Percentiles rank a stretch among this genome's conserved stretches.
Evolutionary conservation across 1,140 invertebrate genomes (phyloP).

Genomic region (Bombus polaris): DNA sequence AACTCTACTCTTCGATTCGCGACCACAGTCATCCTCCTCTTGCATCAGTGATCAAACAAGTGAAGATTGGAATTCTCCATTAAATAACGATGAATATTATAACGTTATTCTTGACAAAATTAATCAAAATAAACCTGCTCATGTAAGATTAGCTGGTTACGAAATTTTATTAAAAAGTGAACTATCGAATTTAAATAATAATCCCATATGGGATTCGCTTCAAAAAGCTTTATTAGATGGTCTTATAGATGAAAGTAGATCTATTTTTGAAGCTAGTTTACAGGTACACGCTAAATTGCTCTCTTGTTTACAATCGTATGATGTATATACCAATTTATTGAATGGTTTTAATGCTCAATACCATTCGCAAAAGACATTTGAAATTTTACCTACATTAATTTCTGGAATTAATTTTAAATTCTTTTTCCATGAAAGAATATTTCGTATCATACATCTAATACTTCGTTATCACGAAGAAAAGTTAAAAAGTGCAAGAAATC

Average conservation of each 20-base stretch:
- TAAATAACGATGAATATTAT: slow-evolving; percentile 65
- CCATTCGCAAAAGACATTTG: slow-evolving; percentile 69
- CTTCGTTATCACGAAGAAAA: slow-evolving; percentile 76
- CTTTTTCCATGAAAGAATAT: slow-evolving; percentile 78
- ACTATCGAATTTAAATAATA: slow-evolving; percentile 65
- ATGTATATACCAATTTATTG: slow-evolving; percentile 73
- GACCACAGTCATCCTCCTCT: slow-evolving; percentile 71
- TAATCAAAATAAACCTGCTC: slow-evolving; percentile 73
- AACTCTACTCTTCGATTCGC: slow-evolving; percentile 41
- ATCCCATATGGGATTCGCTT: slow-evolving; percentile 72
- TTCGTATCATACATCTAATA: slow-evolving; percentile 75
- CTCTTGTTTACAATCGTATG: slow-evolving; percentile 61
- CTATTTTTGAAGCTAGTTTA: slow-evolving; percentile 79
- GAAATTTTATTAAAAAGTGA: slow-evolving; percentile 77
- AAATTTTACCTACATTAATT: slow-evolving; percentile 73
- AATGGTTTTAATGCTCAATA: slow-evolving; percentile 72
- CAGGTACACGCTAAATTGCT: slow-evolving; percentile 76
- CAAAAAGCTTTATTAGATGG: slow-evolving; percentile 72
- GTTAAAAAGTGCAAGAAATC: slow-evolving; percentile 70
- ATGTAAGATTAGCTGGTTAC: slow-evolving; percentile 78
- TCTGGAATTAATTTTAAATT: slow-evolving; percentile 80
- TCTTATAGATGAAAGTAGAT: slow-evolving; percentile 74
- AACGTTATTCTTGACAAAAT: slow-evolving; percentile 74
- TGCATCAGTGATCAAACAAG: slow-evolving; percentile 71
- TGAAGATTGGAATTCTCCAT: slow-evolving; percentile 74